These are phyloP conservation scores for Dunckerocampus dactyliophorus DNA, from an alignment of 2,113 vertebrate genomes.

Conservation along the genomic window DNA sequence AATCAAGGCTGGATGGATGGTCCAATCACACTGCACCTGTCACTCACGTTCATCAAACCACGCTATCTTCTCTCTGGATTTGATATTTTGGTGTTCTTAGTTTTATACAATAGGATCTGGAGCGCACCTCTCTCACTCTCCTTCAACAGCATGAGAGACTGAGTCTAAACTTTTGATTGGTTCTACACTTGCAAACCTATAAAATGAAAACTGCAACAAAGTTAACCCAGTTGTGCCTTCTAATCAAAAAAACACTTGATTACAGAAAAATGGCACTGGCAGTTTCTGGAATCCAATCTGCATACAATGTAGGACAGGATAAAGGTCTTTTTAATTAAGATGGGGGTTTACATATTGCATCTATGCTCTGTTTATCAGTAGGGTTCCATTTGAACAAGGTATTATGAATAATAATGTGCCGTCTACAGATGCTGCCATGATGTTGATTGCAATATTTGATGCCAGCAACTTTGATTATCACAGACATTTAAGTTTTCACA, in stretches of 20 bases:
- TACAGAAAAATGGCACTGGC: slow-evolving; percentile 63
- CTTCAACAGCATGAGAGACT: too few species aligned
- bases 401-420: slow-evolving; percentile 70
- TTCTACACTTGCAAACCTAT: slow-evolving; percentile 28
- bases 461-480: slow-evolving; percentile 75
- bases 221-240: slow-evolving; percentile 23
- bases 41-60: too few species aligned
- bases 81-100: too few species aligned
- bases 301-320: slow-evolving; percentile 57
- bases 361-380: slow-evolving; percentile 37
- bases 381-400: slow-evolving; percentile 57
- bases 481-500: slow-evolving; percentile 69
- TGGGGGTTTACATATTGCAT: slow-evolving; percentile 50
- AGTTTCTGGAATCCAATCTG: slow-evolving; percentile 58
- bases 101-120: too few species aligned
- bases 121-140: too few species aligned
- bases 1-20: too few species aligned
- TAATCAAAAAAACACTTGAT: slow-evolving; percentile 63
- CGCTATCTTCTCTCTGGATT: too few species aligned
- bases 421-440: slow-evolving; percentile 69
- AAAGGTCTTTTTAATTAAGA: slow-evolving; percentile 64
- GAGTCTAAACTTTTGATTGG: too few species aligned
- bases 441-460: slow-evolving; percentile 70
- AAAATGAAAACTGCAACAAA: slow-evolving; percentile 28
- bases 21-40: too few species aligned